Evolutionary conservation across 2,113 vertebrate genomes (phyloP), one percentile per base, ranked within the genome.

Genomic region (Cynoglossus semilaevis): DNA sequence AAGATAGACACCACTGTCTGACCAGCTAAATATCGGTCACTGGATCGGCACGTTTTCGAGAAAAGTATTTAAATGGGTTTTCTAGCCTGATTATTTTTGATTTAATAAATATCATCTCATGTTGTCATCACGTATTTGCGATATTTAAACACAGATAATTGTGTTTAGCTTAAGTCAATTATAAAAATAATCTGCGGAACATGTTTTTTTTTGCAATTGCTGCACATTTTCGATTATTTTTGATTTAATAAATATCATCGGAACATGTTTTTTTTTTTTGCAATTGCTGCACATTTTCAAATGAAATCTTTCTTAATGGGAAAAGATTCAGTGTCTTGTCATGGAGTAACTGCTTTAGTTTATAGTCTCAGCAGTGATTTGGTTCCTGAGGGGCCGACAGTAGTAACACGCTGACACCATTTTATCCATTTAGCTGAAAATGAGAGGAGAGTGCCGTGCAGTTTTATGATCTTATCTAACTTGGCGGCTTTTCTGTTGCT

Each of bases 391-490:
- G 85, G 82, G 70, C 76, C 85, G 57, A 29, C 22, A 29, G 50
- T 69, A 76, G 79, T 85, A 82, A 83, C 78, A 84, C 66, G 76
- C 86, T 85, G 83, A 89, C 83, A 88, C 77, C 84, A 79, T 86
- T 87, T 86, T 85, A 77, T 85, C 80, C 81, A 84, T 88, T 88
- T 89, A 87, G 80, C 80, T 76, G 79, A 88, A 88, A 86, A 85
- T 88, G 79, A 87, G 83, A 83, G 86, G 77, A 86, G 84, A 86
- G 78, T 80, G 82, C 83, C 80, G 85, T 63, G 70, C 72, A 83
- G 78, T 87, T 90, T 90, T 89, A 90, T 80, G 83, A 87, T 85
- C 81, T 78, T 85, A 84, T 88, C 84, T 81, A 77, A 76, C 84
- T 89, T 89, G 89, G 86, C 79, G 17, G 61, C 63, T 70, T 81